Evolutionary conservation across 2,888 invertebrate species (phyloP).

Genomic region (Cheilosia urbana): DNA sequence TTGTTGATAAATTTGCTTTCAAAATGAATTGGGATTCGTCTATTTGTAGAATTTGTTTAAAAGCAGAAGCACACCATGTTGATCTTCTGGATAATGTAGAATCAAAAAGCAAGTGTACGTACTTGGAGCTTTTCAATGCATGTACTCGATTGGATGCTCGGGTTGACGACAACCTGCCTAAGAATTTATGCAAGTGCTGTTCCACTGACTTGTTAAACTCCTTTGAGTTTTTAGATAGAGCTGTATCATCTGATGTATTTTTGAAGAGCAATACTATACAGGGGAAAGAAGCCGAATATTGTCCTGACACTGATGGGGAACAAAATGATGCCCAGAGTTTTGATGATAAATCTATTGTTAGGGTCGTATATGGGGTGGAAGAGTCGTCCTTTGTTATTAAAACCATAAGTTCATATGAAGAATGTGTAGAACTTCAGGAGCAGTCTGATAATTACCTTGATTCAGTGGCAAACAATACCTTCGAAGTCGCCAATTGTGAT

Average conservation of each 20-base stretch:
- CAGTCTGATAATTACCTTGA: neutral
- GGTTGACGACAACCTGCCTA: slow-evolving; percentile 46
- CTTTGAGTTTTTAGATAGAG: slow-evolving; percentile 47
- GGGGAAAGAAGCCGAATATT: neutral
- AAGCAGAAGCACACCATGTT: slow-evolving; percentile 15
- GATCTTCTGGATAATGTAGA: slow-evolving; percentile 26
- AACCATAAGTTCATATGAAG: neutral
- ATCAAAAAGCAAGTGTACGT: slow-evolving; percentile 28
- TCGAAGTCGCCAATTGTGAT: slow-evolving; percentile 25
- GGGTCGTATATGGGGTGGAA: neutral
- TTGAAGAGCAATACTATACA: slow-evolving; percentile 5
- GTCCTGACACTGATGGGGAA: neutral
- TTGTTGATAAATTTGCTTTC: neutral
- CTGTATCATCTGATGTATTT: slow-evolving; percentile 38
- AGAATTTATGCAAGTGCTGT: slow-evolving; percentile 52
- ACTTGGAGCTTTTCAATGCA: slow-evolving; percentile 61
- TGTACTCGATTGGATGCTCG: slow-evolving; percentile 50
- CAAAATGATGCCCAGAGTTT: neutral
- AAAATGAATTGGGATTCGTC: slow-evolving; percentile 45
- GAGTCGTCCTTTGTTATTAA: neutral
- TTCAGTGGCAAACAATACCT: neutral
- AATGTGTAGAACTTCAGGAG: neutral
- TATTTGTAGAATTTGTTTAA: slow-evolving; percentile 51
- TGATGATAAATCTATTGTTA: neutral
- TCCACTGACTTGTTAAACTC: slow-evolving; percentile 34